A percentile compares a stretch with the other conserved stretches of the same genome.
Evolutionary conservation across 1,140 invertebrate genomes (phyloP).

Genomic region (Drosophila gunungcola): DNA sequence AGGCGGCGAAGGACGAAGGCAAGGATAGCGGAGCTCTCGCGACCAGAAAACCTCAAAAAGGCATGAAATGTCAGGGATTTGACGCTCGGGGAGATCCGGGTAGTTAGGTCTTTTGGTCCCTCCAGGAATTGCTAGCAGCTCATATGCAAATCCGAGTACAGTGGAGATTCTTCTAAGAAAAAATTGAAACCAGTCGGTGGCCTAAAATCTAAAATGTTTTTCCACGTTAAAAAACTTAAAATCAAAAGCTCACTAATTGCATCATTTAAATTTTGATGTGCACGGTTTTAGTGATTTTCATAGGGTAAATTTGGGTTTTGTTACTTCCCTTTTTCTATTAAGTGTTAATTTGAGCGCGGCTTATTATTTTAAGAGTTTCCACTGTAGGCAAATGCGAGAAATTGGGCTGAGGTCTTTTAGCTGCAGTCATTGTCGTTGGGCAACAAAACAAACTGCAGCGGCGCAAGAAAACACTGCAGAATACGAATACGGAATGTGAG

Average conservation of each 20-base stretch:
- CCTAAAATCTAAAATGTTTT: no score
- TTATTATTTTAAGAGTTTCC: neutral
- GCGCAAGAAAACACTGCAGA: slow-evolving; percentile 60
- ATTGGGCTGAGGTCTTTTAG: slow-evolving; percentile 10
- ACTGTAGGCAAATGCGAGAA: slow-evolving; percentile 32
- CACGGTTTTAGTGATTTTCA: no score
- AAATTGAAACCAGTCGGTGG: neutral
- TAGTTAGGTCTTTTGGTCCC: slow-evolving; percentile 32
- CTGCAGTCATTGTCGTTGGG: slow-evolving; percentile 42
- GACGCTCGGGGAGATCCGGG: slow-evolving; percentile 35
- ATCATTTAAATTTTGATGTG: no score
- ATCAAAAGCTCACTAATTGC: no score
- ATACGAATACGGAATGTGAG: slow-evolving; percentile 45
- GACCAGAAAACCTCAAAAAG: slow-evolving; percentile 61
- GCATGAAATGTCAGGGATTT: slow-evolving; percentile 67
- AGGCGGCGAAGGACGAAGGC: slow-evolving; percentile 2
- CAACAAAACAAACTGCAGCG: slow-evolving; percentile 57
- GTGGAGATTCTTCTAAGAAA: neutral
- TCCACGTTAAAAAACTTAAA: no score
- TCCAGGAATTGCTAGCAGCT: slow-evolving; percentile 41
- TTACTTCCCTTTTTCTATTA: neutral
- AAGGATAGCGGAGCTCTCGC: slow-evolving; percentile 39
- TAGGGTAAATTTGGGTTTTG: no score
- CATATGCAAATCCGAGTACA: slow-evolving; percentile 68
- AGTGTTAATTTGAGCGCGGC: neutral